Evolutionary conservation across 2,113 vertebrate species (phyloP).

Genomic region (Oreochromis tanganicae): DNA sequence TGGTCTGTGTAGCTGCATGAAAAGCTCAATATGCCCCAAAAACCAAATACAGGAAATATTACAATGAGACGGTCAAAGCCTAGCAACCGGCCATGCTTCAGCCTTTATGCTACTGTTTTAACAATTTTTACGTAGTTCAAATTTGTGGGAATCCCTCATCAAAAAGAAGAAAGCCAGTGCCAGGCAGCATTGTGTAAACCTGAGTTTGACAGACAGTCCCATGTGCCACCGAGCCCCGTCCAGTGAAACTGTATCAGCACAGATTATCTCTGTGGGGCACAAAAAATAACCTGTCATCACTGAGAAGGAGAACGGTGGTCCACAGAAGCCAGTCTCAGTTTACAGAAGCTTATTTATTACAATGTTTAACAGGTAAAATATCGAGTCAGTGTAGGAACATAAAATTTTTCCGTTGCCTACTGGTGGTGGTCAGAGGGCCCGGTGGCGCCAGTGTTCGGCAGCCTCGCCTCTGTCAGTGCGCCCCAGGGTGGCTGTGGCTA

Average conservation of each 20-base stretch:
- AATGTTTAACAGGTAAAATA: not conserved
- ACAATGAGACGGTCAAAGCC: not conserved
- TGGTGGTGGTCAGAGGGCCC: too few relatives aligned
- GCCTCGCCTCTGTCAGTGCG: too few relatives aligned
- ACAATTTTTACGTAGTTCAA: not conserved
- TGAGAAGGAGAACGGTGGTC: not conserved
- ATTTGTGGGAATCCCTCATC: not conserved
- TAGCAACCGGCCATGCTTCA: not conserved
- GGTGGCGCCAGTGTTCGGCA: too few relatives aligned
- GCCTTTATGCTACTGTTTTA: not conserved
- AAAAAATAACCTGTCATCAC: slow-evolving; percentile 57
- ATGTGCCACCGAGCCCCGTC: slow-evolving; percentile 51
- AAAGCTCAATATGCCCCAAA: not conserved
- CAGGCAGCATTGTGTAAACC: slow-evolving; percentile 19
- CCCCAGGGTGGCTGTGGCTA: too few relatives aligned
- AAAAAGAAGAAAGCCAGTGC: slow-evolving; percentile 13
- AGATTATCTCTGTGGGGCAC: slow-evolving; percentile 43
- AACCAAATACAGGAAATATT: not conserved
- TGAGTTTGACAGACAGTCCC: slow-evolving; percentile 63
- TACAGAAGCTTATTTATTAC: not conserved
- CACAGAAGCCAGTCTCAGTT: not conserved
- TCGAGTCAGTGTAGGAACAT: not conserved
- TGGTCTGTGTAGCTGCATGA: not conserved
- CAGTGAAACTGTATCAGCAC: slow-evolving; percentile 52
- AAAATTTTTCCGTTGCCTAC: fast-evolving